Percentiles rank a stretch among this genome's conserved stretches.
phyloP scores from a whole-genome alignment of 2,113 vertebrate genomes.

The Ptilonorhynchus violaceus region DNA sequence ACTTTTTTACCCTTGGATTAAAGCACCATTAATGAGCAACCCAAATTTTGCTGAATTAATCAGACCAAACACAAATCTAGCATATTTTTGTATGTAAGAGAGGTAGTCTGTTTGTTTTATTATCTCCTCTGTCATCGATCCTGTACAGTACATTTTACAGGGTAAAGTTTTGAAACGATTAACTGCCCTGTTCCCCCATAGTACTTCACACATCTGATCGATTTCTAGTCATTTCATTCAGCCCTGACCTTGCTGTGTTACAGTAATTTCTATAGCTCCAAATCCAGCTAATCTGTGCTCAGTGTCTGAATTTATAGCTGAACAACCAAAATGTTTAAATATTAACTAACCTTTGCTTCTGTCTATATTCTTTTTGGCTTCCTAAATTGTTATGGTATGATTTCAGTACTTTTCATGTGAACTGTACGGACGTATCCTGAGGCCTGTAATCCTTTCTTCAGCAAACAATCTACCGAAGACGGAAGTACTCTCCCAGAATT shows the following conservation, averaged over 20 bases:
- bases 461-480: neutral
- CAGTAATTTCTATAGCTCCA: neutral
- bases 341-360: neutral
- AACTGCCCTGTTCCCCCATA: slow-evolving; percentile 12
- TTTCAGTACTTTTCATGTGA: neutral
- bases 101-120: neutral
- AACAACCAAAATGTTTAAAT: slow-evolving; percentile 16
- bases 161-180: slow-evolving; percentile 43
- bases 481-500: neutral
- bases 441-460: neutral
- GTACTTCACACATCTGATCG: neutral
- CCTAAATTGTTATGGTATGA: neutral
- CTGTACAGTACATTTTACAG: slow-evolving; percentile 14
- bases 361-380: neutral
- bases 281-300: slow-evolving; percentile 12
- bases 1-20: neutral
- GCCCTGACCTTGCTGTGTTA: slow-evolving; percentile 49
- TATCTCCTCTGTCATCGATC: neutral
- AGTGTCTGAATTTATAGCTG: neutral
- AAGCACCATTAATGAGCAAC: neutral
- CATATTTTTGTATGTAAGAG: neutral
- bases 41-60: neutral
- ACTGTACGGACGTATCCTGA: neutral
- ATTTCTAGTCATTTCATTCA: slow-evolving; percentile 33
- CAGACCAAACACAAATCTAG: neutral